Percentiles rank a stretch among this genome's conserved stretches.
Conservation (phyloP, 2,888 invertebrate genomes). For the Drosophila stalkeri region DNA sequence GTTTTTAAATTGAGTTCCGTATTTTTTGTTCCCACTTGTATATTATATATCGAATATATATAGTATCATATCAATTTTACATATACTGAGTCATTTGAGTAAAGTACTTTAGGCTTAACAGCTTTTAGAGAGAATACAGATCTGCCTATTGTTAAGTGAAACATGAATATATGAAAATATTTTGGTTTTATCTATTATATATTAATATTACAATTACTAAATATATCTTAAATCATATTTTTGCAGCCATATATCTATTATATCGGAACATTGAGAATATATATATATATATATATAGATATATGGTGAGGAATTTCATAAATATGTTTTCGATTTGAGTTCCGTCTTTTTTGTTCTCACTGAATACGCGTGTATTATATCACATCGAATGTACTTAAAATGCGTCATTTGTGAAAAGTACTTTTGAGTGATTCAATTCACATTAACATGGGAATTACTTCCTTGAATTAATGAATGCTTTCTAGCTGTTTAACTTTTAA, state of each 20-base stretch:
- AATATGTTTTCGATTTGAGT: constrained; percentile 41
- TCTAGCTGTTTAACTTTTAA: constrained; percentile 15
- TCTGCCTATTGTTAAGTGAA: neutral
- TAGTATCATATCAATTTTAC: too few species aligned
- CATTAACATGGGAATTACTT: constrained; percentile 42
- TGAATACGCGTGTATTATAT: neutral
- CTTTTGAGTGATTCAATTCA: constrained; percentile 32
- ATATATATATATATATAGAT: too few species aligned
- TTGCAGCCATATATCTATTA: neutral
- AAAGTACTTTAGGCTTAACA: neutral
- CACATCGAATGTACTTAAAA: constrained; percentile 2
- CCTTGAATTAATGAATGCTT: constrained; percentile 11
- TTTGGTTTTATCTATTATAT: neutral
- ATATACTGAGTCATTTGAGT: too few species aligned
- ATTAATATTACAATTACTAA: too few species aligned
- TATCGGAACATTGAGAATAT: neutral
- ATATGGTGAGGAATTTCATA: neutral
- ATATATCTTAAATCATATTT: neutral
- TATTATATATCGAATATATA: neutral
- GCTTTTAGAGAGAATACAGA: constrained; percentile 3
- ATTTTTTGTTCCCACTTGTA: neutral
- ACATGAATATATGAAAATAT: neutral
- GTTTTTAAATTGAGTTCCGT: neutral
- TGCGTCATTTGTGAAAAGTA: constrained; percentile 55
- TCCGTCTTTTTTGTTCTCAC: constrained; percentile 56